These are phyloP conservation scores for Omphaloscelis lunosa DNA, from an alignment of 2,888 invertebrate species.

Conservation along the genomic window DNA sequence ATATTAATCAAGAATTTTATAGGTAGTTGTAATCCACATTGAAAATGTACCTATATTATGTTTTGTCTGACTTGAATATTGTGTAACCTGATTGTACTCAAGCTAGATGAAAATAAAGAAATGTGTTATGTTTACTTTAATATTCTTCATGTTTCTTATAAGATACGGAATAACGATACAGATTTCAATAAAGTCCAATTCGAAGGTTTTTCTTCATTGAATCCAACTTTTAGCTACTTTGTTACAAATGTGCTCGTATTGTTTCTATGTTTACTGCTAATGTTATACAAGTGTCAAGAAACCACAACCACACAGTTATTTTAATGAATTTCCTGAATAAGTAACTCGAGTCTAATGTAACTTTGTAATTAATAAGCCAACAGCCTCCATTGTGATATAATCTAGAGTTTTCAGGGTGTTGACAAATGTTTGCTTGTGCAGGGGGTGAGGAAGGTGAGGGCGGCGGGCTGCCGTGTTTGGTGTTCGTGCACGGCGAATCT, in stretches of 20 bases:
- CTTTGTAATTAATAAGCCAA: constrained; percentile 21
- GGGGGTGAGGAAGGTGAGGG: constrained; percentile 86
- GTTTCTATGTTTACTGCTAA: neutral
- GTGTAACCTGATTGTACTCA: neutral
- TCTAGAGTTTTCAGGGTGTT: constrained; percentile 44
- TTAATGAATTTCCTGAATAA: constrained; percentile 16
- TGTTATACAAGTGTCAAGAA: neutral
- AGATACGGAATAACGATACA: neutral
- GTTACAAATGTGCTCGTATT: neutral
- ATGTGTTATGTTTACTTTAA: neutral
- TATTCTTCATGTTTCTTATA: neutral
- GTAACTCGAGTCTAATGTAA: neutral
- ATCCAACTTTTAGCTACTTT: neutral
- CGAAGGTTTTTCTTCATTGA: neutral
- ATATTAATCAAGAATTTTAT: constrained; percentile 40
- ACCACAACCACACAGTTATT: neutral
- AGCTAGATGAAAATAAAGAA: neutral
- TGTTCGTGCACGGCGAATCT: constrained; percentile 98
- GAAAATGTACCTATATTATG: neutral
- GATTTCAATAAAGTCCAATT: neutral
- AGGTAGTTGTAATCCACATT: neutral
- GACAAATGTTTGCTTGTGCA: constrained; percentile 54
- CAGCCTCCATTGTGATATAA: constrained; percentile 4
- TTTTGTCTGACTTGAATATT: constrained; percentile 1
- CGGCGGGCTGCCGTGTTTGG: constrained; percentile 94